Evolutionary conservation across 2,797 vertebrate genomes (phyloP), one percentile per base, ranked within the genome.

Genomic region (Pampus argenteus): DNA sequence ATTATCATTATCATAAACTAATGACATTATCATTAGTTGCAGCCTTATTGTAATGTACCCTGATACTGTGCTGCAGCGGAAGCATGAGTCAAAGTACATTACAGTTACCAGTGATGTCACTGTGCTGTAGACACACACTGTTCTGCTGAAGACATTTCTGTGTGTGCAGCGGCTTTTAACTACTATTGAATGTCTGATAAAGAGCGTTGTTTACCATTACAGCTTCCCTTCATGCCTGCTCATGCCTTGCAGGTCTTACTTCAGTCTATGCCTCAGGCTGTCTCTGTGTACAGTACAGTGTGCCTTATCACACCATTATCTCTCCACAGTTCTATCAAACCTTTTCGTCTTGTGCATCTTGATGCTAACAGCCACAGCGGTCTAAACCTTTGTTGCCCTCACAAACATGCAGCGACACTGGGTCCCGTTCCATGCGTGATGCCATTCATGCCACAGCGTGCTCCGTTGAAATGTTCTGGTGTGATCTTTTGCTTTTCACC

Each of bases 161-260:
- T 49, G 45, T 67, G 47, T 60, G 66, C 74, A 64, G 55, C 65
- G 76, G 66, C 55, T 74, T 79, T 74, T 55, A 67, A 26, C 48
- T 69, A 59, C 62, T 66, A 70, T 62, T 61, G 73, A 82, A 78
- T 72, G 50, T 73, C 72, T 74, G 73, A 76, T 75, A 45, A 66
- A 48, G 62, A 81, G 45, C 42, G 28, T 60, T 79, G 84, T 81
- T 86, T 88, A 69, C 68, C 49, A 40, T 79, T 52, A 57, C 67
- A 50, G 38, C 59, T 67, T 71, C 69, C 67, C 69, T 65, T 79
- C 77, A 72, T 74, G 63, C 54, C 51, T 38, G 38, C 73, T 83
- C 45, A 59, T 81, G 83, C 82, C 86, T 73, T 73, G 56, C 76
- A 78, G 87, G 85, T 81, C 81, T 67, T 58, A 71, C 76, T 66